Evolutionary conservation across 1,140 invertebrate genomes (phyloP).

Genomic region (Drosophila micromelanica): DNA sequence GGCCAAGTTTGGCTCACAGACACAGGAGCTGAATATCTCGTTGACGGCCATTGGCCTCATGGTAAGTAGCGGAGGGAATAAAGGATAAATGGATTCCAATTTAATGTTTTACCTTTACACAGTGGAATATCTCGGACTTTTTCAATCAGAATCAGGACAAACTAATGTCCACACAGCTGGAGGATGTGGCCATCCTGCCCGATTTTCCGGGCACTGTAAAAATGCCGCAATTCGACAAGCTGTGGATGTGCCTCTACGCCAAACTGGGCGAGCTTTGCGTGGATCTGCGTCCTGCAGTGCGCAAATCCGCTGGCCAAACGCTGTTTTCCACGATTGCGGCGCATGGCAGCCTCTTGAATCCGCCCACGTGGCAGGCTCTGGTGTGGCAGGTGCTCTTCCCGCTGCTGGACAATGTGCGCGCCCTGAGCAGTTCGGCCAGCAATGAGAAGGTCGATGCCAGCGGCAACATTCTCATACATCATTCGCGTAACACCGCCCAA

Average conservation of each 20-base stretch:
- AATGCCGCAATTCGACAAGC: constrained; percentile 95
- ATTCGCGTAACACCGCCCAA: constrained; percentile 98
- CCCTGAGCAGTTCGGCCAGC: constrained; percentile 95
- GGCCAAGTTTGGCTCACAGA: constrained; percentile 98
- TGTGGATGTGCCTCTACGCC: constrained; percentile 98
- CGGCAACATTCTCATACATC: constrained; percentile 98
- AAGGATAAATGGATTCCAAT: background rate
- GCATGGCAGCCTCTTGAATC: constrained; percentile 94
- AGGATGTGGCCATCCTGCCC: constrained; percentile 90
- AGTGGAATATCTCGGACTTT: constrained; percentile 99
- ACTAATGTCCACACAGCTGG: constrained; percentile 89
- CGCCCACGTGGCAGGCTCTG: constrained; percentile 95
- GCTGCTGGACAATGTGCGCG: constrained; percentile 95
- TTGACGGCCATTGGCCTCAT: constrained; percentile 98
- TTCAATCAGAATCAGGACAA: constrained; percentile 97
- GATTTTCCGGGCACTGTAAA: constrained; percentile 93
- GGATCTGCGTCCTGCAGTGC: constrained; percentile 96
- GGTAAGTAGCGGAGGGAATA: constrained; percentile 86
- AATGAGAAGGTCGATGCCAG: constrained; percentile 96
- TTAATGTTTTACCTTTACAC: no score
- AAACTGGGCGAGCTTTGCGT: constrained; percentile 96
- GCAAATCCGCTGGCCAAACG: constrained; percentile 99
- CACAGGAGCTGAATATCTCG: constrained; percentile 98
- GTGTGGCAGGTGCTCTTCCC: constrained; percentile 98
- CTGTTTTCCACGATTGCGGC: constrained; percentile 98